Evolutionary conservation across 2,797 vertebrate genomes (phyloP), one percentile per base, ranked within the genome.

Genomic region (Pitangus sulphuratus): DNA sequence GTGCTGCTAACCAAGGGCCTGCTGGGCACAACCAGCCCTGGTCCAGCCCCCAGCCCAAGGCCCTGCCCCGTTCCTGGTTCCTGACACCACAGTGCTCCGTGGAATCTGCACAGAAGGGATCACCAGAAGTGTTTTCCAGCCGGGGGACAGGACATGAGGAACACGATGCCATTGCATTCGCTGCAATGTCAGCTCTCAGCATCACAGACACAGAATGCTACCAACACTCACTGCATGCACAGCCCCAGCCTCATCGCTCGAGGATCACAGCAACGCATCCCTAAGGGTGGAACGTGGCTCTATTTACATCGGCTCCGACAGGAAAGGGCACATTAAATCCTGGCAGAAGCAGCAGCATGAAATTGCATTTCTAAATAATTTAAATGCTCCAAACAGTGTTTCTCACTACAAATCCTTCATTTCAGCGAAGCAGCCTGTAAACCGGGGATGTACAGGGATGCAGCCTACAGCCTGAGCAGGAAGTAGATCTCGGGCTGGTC

Each of bases 401-500:
- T 74, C 84, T 90, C 17, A 15, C 57, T 54, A 60, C 64, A 66
- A 93, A 85, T 92, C 96, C 95, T 97, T 97, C 92, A 93, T 37
- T 88, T 96, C 97, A 84, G 85, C n/a, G 64, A 95, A 97, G 93
- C 26, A 95, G 93, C 66, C 87, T 95, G 97, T 98, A 98, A 96
- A 97, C 97, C 80, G 94, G 93, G 96, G 94, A 92, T 44, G 70
- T 66, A 77, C 74, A 86, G 95, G 74, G 88, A 31, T 56, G 89
- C 65, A 78, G 93, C 83, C 98, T 98, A 99, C 88, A 99, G 98
- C 97, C 99, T 97, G 66, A 99, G 98, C 90, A 99, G 98, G 95
- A 99, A 99, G 97, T 99, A 99, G 39, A 99, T 98, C 96, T 99
- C 99, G 18, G 99, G 99, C 93, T 99, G 99, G 50, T 99, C 99